Conservation (phyloP, 2,113 vertebrate species). For the Cryptotis parvus region DNA sequence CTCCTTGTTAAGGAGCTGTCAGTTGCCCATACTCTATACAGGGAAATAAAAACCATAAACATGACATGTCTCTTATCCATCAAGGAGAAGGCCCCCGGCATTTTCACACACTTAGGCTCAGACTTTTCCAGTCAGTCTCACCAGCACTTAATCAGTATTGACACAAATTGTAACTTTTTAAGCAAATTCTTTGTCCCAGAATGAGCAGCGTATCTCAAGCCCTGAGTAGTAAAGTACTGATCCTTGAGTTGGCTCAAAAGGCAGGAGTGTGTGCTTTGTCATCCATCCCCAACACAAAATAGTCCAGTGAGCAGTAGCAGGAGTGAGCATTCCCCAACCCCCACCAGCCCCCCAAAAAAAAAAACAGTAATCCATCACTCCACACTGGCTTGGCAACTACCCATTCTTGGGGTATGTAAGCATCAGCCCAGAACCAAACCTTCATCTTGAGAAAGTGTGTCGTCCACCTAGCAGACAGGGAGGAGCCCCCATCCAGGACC, state of each 20-base stretch:
- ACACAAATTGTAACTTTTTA: background rate
- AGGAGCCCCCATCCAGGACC: constrained; percentile 13
- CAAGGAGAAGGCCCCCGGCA: background rate
- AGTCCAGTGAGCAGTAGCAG: no score
- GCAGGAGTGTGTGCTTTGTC: no score
- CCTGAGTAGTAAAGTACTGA: background rate
- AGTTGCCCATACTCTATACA: background rate
- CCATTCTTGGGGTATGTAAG: background rate
- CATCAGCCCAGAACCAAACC: background rate
- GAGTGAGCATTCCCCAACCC: no score
- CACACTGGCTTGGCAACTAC: background rate
- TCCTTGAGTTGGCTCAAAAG: no score
- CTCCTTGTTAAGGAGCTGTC: background rate
- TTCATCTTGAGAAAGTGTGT: background rate
- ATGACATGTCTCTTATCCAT: background rate
- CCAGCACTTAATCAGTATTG: background rate
- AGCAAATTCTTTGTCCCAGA: background rate
- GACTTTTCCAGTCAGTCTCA: background rate
- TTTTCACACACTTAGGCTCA: background rate
- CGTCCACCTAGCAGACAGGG: background rate
- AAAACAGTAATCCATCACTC: no score
- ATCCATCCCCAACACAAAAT: no score
- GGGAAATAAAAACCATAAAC: background rate
- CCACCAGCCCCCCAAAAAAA: background rate
- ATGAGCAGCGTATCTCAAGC: background rate